phyloP scores from a whole-genome alignment of 2,888 invertebrate genomes.

The Cremastinae sp. region DNA sequence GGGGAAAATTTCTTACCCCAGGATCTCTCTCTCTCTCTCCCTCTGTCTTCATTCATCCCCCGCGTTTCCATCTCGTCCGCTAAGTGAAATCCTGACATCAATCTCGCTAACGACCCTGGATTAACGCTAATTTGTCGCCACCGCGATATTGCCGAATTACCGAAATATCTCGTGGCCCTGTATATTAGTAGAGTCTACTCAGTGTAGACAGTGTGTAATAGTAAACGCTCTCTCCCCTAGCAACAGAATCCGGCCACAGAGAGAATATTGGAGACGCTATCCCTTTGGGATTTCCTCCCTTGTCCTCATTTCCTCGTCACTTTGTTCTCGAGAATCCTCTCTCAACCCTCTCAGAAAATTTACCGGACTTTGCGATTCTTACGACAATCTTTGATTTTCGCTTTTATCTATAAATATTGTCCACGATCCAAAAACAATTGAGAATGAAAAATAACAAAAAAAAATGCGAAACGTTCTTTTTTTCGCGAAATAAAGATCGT shows the following conservation, averaged over 20 bases:
- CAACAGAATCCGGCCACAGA: slow-evolving; percentile 15
- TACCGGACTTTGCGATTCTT: slow-evolving; percentile 57
- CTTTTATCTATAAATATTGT: no score
- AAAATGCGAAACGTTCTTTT: slow-evolving; percentile 5
- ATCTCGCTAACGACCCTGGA: slow-evolving; percentile 78
- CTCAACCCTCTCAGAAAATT: slow-evolving; percentile 46
- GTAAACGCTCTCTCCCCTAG: slow-evolving; percentile 23
- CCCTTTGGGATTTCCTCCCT: slow-evolving; percentile 41
- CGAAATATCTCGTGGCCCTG: slow-evolving; percentile 70
- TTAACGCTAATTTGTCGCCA: slow-evolving; percentile 78
- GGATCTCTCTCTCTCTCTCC: slow-evolving; percentile 47
- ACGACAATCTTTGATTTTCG: slow-evolving; percentile 37
- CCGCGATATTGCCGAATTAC: slow-evolving; percentile 77
- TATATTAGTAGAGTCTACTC: slow-evolving; percentile 26
- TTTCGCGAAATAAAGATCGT: background rate
- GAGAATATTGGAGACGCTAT: slow-evolving; percentile 59
- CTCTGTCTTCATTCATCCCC: no score
- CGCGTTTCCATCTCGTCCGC: no score
- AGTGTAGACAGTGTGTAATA: slow-evolving; percentile 13
- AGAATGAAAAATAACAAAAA: background rate
- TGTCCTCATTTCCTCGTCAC: no score
- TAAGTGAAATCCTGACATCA: slow-evolving; percentile 78
- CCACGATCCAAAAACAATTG: background rate
- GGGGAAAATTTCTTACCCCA: slow-evolving; percentile 40
- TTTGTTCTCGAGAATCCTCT: no score